Evolutionary conservation across 2,888 invertebrate genomes (phyloP).

Genomic region (Hirtodrosophila alboralis): DNA sequence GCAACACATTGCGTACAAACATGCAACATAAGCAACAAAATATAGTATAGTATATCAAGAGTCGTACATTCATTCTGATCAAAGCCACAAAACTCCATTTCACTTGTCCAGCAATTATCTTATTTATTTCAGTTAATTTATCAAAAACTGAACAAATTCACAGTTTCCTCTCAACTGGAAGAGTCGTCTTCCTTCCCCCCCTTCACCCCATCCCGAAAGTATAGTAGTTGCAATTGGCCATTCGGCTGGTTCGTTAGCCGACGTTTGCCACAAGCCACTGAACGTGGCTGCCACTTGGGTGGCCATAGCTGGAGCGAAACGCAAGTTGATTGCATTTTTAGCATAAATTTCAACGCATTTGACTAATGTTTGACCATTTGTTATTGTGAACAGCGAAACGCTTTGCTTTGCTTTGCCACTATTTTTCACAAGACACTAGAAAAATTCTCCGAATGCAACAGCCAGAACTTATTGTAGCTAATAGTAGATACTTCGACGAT

Average conservation of each 20-base stretch:
- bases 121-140: conserved; percentile 70
- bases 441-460: conserved; percentile 33
- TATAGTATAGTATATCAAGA: neutral
- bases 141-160: conserved; percentile 72
- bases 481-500: conserved; percentile 59
- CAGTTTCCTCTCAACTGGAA: conserved; percentile 51
- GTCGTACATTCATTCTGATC: conserved; percentile 10
- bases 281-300: conserved; percentile 63
- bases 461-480: conserved; percentile 39
- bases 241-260: conserved; percentile 41
- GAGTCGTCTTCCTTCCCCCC: conserved; percentile 10
- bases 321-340: conserved; percentile 75
- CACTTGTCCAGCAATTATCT: conserved; percentile 65
- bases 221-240: conserved; percentile 34
- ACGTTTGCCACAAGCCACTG: conserved; percentile 58
- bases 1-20: conserved; percentile 75
- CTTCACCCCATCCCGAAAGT: too few species aligned
- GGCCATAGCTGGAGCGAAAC: conserved; percentile 66
- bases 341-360: conserved; percentile 79
- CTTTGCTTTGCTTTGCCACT: conserved; percentile 36
- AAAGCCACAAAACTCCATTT: neutral
- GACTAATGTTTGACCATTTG: conserved; percentile 73
- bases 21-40: conserved; percentile 56
- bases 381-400: conserved; percentile 45
- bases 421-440: conserved; percentile 57